Evolutionary conservation across 30 jellyfish, hydroid and myxozoan species (phyloP), one percentile per base, ranked within the genome.

Genomic region (Pseudorhiza aurosa): DNA sequence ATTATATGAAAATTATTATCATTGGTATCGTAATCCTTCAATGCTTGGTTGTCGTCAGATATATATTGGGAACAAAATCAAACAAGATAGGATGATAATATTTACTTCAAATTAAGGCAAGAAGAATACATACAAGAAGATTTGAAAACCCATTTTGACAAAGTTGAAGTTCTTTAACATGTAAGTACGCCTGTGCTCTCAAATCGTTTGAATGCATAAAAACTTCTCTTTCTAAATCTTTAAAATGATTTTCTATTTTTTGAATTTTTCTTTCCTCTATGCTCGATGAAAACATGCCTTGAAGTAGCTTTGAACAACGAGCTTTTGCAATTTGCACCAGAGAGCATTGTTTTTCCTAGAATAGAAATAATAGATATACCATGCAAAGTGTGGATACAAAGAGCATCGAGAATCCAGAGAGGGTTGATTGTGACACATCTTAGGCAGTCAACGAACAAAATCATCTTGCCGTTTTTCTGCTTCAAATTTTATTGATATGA

Each of bases 331-430:
- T 62, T 18, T 35, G 80, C 10, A 77, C 42, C 31, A 77, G 74
- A 39, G 57, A 46, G 81, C 89, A 59, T 35, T 77, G 81, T 10
- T 43, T 27, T 40, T 60, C 58, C 89, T 77, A 31, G 3, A 26
- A 29, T 25, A 12, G 19, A 24, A 51, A 58, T 2, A 64, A 4
- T 7, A 11, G 3, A 0, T 0, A 49, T 9, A 8, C n/a, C n/a
- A n/a, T n/a, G n/a, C n/a, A n/a, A n/a, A n/a, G n/a, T n/a, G n/a
- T n/a, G n/a, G n/a, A n/a, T n/a, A n/a, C n/a, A n/a, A n/a, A n/a
- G n/a, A n/a, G n/a, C n/a, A n/a, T n/a, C n/a, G n/a, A n/a, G n/a
- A n/a, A n/a, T n/a, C n/a, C n/a, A n/a, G n/a, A n/a, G n/a, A n/a
- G n/a, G n/a, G n/a, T n/a, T n/a, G n/a, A n/a, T n/a, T n/a, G n/a